Evolutionary conservation across 1,140 invertebrate genomes (phyloP), one percentile per base, ranked within the genome.

Genomic region (Gonatopus flavifemur): DNA sequence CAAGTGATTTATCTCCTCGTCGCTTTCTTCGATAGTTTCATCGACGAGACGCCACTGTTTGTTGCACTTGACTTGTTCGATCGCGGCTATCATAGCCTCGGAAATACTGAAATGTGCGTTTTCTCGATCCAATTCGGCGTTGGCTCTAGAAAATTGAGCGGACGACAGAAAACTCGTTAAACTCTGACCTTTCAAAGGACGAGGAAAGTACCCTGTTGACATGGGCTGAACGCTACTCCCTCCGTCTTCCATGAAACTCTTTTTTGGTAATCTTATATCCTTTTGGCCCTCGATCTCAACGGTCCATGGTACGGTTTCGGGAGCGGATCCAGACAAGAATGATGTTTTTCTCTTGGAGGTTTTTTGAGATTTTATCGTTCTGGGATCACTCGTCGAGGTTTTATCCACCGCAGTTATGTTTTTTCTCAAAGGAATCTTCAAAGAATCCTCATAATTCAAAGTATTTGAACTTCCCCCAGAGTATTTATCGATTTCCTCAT

Each of bases 31-130:
- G 1, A 74, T 67, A 6, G 78, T 72, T 55, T 83, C 82, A 42
- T 82, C 79, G 6, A 58, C 54, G 12, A 75, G 52, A 31, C 73
- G 57, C 20, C 74, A 54, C 50, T 74, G 64, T 6, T 62, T 64
- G 47, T 80, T 79, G 37, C 74, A 83, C 50, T 82, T 82, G 3
- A 86, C 81, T 58, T 86, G 84, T 73, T 93, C 91, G 44, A 93
- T 89, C 25, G 88, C 90, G 36, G 88, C 83, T 59, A 94, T 93
- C 59, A 93, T 82, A 0, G 89, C 90, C 76, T 94, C 91, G 7
- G 86, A 90, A 49, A 93, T 87, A 62, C 82, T 87, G 70, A 94
- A 94, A 74, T 94, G 91, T 0, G 90, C 89, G 76, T 93, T 93
- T 77, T 94, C 91, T 66, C 88, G 83, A 57, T 93, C 90, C 40